Conservation (phyloP, 1,140 invertebrate genomes). For the Temnothorax curvispinosus region DNA sequence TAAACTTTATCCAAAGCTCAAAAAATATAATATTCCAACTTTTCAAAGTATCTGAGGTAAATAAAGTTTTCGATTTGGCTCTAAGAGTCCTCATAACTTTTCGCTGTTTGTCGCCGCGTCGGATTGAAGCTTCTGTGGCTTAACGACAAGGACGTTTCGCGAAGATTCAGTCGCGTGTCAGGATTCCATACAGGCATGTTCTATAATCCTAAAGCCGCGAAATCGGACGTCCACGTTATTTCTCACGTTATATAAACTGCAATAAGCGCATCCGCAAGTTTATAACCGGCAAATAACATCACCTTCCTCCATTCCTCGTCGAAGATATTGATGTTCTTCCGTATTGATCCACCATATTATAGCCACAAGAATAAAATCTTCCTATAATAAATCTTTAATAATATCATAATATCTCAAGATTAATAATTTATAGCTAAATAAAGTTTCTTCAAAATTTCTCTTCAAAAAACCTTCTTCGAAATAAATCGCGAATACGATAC, state of each 20-base stretch:
- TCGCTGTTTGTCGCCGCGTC: slow-evolving; percentile 8
- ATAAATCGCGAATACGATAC: too few relatives aligned
- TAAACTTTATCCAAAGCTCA: slow-evolving; percentile 1
- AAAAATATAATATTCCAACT: slow-evolving; percentile 34
- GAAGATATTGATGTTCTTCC: background rate
- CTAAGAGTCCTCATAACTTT: background rate
- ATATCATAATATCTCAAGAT: background rate
- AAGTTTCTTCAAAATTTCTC: background rate
- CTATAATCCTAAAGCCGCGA: background rate
- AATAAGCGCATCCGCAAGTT: slow-evolving; percentile 6
- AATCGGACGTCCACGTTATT: background rate
- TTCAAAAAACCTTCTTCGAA: too few relatives aligned
- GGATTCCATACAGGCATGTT: background rate
- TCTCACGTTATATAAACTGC: background rate
- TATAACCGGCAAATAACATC: background rate
- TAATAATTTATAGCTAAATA: background rate
- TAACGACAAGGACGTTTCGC: background rate
- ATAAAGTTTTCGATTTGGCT: slow-evolving; percentile 25
- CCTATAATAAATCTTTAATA: background rate
- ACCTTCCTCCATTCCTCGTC: background rate
- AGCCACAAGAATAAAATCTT: background rate
- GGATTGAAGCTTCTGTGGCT: background rate
- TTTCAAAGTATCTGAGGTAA: slow-evolving; percentile 6
- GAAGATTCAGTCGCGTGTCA: background rate
- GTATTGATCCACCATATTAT: background rate